Percentiles rank a stretch among this genome's conserved stretches.
phyloP scores from a whole-genome alignment of 2,113 vertebrate species.

The Columba janthina region DNA sequence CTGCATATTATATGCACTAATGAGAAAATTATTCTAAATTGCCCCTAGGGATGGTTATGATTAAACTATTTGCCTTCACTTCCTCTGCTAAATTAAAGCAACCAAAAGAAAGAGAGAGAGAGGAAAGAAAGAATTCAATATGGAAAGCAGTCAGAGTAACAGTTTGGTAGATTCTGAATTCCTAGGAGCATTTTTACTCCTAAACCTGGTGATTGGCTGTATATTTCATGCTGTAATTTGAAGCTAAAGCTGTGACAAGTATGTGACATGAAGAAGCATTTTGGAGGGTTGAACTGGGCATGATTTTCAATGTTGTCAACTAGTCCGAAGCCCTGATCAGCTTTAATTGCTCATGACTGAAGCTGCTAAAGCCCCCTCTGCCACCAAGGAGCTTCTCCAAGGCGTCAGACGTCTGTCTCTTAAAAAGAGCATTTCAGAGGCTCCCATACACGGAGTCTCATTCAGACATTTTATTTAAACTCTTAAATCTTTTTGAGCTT shows the following conservation, averaged over 20 bases:
- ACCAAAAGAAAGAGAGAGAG: neutral
- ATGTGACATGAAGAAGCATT: neutral
- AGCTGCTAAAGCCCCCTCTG: constrained; percentile 62
- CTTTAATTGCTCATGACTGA: constrained; percentile 40
- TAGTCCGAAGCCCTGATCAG: constrained; percentile 50
- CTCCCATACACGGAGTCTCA: constrained; percentile 9
- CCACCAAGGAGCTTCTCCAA: constrained; percentile 26
- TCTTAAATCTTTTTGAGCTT: constrained; percentile 65
- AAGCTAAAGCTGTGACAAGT: constrained; percentile 69
- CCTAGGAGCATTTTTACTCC: constrained; percentile 16
- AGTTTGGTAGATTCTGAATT: constrained; percentile 39
- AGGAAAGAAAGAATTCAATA: neutral
- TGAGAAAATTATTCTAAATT: constrained; percentile 81
- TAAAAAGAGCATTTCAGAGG: constrained; percentile 57
- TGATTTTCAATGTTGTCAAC: constrained; percentile 41
- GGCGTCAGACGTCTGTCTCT: constrained; percentile 68
- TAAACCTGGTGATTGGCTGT: constrained; percentile 68
- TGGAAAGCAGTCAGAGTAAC: constrained; percentile 41
- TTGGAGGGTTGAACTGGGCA: neutral
- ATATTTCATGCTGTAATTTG: constrained; percentile 61
- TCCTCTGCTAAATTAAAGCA: constrained; percentile 77
- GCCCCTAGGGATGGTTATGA: constrained; percentile 77
- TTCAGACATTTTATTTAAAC: constrained; percentile 58
- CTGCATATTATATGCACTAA: constrained; percentile 71
- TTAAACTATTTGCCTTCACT: constrained; percentile 81